phyloP scores from a whole-genome alignment of 2,888 invertebrate species.

The Camponotus fellah region DNA sequence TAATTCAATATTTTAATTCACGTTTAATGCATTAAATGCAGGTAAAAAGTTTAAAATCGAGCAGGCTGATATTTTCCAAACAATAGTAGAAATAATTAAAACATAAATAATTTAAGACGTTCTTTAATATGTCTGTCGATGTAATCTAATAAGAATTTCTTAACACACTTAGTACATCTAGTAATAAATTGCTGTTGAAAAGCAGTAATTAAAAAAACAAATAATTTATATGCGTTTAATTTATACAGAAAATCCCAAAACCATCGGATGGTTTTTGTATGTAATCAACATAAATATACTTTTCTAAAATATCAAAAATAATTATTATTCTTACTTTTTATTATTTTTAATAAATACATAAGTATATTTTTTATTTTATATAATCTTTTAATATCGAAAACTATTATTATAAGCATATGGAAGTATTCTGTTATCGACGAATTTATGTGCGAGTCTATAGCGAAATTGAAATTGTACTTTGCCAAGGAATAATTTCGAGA shows the following conservation, averaged over 20 bases:
- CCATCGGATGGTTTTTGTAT: not conserved
- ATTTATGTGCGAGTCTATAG: not conserved
- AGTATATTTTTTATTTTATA: not conserved
- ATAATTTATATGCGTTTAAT: not conserved
- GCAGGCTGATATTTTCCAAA: constrained; percentile 16
- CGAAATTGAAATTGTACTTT: not conserved
- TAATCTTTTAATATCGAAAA: not conserved
- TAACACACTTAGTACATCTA: no score
- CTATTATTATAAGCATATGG: not conserved
- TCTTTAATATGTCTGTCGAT: not conserved
- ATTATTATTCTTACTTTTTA: not conserved
- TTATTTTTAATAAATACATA: not conserved
- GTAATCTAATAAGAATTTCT: not conserved
- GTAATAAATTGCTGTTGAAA: not conserved
- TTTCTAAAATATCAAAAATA: constrained; percentile 1
- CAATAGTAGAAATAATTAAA: not conserved
- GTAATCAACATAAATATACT: not conserved
- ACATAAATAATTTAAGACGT: not conserved
- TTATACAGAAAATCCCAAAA: not conserved
- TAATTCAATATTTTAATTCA: not conserved
- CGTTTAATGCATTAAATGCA: constrained; percentile 3
- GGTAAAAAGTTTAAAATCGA: constrained; percentile 31
- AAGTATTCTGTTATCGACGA: not conserved
- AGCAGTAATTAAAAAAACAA: not conserved
- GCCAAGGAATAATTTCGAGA: not conserved